phyloP scores from a whole-genome alignment of 2,797 vertebrate genomes.

The Alectoris magna region DNA sequence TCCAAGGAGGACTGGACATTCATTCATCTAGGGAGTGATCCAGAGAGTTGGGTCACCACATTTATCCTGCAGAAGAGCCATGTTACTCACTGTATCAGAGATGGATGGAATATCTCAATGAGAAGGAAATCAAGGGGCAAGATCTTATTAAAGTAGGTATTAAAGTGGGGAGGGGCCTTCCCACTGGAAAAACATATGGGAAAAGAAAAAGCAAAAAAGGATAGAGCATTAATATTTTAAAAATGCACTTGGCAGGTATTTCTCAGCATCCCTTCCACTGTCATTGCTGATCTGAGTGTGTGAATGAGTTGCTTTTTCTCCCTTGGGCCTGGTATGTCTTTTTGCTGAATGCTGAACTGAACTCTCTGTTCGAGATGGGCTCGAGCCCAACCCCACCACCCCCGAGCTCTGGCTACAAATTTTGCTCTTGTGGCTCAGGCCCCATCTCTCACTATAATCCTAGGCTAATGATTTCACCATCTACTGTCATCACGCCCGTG shows the following conservation, averaged over 20 bases:
- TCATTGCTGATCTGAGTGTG: neutral
- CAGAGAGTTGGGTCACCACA: neutral
- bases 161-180: neutral
- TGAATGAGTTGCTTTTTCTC: neutral
- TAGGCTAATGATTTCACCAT: conserved; percentile 50
- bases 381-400: neutral
- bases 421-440: neutral
- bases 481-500: neutral
- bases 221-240: neutral
- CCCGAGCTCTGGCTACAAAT: neutral
- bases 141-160: neutral
- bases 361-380: neutral
- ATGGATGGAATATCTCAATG: neutral
- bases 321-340: conserved; percentile 8
- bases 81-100: neutral
- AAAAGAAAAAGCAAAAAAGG: neutral
- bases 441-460: neutral
- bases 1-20: neutral
- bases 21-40: neutral
- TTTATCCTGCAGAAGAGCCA: rapidly evolving
- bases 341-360: conserved; percentile 26
- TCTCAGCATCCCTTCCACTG: neutral
- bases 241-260: conserved; percentile 20
- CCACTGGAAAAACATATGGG: rapidly evolving
- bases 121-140: neutral